Evolutionary conservation across 2,797 vertebrate genomes (phyloP), one percentile per base, ranked within the genome.

Genomic region (Alfaro cultratus): DNA sequence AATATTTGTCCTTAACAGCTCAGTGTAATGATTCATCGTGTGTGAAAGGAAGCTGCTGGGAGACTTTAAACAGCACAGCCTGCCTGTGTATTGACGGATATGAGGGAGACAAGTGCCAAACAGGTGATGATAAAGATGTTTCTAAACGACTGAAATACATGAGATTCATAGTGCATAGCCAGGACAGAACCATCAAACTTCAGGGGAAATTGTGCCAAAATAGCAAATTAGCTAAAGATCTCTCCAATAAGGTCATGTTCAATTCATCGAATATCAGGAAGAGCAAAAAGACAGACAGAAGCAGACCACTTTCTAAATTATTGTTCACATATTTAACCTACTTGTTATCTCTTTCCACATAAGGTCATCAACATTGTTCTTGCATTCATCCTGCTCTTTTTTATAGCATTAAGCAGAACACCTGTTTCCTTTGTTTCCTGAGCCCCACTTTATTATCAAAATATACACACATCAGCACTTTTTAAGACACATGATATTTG

Each of bases 1-100:
- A 15, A 43, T 34, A 12, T 82, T 84, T 46, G 78, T 81, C 73
- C 53, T 47, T 75, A 5, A 78, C 87, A 96, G 96, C 92, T 26
- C 94, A 96, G 6, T 96, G 96, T 60, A 87, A 85, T 12, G 46
- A 46, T 21, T 81, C 84, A 0, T 74, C 85, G 29, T 96, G 95
- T 80, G 81, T 23, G 51, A 70, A 73, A 87, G 94, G 91, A 31
- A 88, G 36, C 82, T 96, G 96, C 78, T 74, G 85, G 62, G 96
- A 96, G 80, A 91, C 77, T 23, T 93, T 95, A 9, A 34, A 89
- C 47, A 95, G 87, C 80, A 89, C 83, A 45, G 94, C 82, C 16
- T 96, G 96, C 79, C n/a, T 75, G 55, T 95, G 94, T 91, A 82
- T 94, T 11, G 79, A 84, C 34, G 95, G 92, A 10, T 95, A 93